These are phyloP conservation scores for Pristiophorus japonicus DNA, from an alignment of 2,113 vertebrate genomes.

Conservation along the genomic window DNA sequence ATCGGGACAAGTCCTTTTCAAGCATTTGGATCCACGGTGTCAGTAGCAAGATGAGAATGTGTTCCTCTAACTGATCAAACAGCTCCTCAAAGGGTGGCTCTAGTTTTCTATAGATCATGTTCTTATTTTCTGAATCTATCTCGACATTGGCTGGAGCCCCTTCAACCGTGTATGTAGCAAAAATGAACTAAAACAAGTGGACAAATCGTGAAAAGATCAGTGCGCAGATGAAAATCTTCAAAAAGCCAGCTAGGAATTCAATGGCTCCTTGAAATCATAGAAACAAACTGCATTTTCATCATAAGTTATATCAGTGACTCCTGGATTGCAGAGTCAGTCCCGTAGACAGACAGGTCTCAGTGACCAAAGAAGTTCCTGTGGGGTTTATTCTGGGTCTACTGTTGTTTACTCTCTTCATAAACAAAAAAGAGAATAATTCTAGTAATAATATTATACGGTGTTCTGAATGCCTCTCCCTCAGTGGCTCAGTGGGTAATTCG, in stretches of 20 bases:
- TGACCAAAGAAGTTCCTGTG: not conserved
- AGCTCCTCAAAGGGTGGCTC: conserved; percentile 81
- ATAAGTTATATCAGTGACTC: not conserved
- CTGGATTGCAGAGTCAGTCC: not conserved
- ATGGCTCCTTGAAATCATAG: not conserved
- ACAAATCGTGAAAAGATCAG: not conserved
- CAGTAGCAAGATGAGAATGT: conserved; percentile 65
- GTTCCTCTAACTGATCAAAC: conserved; percentile 76
- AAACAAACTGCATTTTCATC: not conserved
- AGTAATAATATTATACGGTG: not conserved
- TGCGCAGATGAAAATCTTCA: not conserved
- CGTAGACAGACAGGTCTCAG: not conserved
- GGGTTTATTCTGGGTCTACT: not conserved
- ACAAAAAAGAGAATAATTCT: not conserved
- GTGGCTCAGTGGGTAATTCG: not conserved
- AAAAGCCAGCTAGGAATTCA: not conserved
- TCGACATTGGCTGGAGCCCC: conserved; percentile 66
- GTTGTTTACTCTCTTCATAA: not conserved
- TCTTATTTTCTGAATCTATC: conserved; percentile 60
- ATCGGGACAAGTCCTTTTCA: conserved; percentile 54
- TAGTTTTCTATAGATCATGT: conserved; percentile 62
- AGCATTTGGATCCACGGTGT: conserved; percentile 73
- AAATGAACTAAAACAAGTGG: conserved; percentile 65
- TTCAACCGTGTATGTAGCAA: conserved; percentile 70
- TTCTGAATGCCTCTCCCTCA: not conserved